Percentiles rank a stretch among this genome's conserved stretches.
These are phyloP conservation scores for Acrocephalus arundinaceus DNA, from an alignment of 2,113 vertebrate genomes.

Conservation along the genomic window DNA sequence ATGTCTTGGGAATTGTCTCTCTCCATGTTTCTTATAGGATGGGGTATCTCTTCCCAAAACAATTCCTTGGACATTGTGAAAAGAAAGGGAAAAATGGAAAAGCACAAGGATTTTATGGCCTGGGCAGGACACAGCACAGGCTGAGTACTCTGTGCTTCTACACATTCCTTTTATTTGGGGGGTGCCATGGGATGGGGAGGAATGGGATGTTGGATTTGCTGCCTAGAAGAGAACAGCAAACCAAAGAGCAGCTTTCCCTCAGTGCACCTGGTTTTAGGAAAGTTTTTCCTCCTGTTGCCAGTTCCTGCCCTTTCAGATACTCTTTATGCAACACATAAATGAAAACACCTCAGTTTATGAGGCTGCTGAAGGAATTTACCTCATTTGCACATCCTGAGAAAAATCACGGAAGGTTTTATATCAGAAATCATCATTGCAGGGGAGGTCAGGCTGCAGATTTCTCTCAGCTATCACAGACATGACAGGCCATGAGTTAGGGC, in stretches of 20 bases:
- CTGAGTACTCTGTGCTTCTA: neutral
- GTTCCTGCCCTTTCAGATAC: neutral
- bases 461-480: neutral
- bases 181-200: neutral
- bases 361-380: neutral
- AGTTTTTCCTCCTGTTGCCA: neutral
- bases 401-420: neutral
- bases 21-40: neutral
- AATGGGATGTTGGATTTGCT: neutral
- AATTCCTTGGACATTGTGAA: neutral
- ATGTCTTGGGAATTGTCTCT: fast-evolving
- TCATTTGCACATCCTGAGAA: neutral
- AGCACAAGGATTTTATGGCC: neutral
- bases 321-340: neutral
- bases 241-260: neutral
- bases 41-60: neutral
- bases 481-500: neutral
- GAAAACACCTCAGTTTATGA: neutral
- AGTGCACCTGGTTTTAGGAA: neutral
- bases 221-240: neutral
- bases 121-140: neutral
- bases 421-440: neutral
- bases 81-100: neutral
- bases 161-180: neutral
- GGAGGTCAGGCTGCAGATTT: neutral